Evolutionary conservation across 2,888 invertebrate genomes (phyloP).

Genomic region (Crepidodera aurea): DNA sequence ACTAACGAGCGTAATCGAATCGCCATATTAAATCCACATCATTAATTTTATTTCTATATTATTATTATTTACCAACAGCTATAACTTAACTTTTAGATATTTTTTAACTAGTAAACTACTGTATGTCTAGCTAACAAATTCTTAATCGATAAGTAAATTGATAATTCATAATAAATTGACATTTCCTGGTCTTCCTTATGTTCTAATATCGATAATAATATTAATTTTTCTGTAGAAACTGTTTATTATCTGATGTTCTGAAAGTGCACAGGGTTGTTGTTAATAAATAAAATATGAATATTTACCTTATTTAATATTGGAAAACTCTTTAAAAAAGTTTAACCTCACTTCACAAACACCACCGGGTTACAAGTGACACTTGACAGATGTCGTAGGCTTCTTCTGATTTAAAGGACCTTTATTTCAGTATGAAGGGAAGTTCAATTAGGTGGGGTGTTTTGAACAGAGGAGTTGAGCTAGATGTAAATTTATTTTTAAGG

Average conservation of each 20-base stretch:
- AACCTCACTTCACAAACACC: constrained; percentile 19
- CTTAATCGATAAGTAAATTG: too few relatives aligned
- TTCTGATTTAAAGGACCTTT: too few relatives aligned
- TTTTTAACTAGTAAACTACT: too few relatives aligned
- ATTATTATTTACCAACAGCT: not conserved
- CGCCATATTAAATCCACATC: not conserved
- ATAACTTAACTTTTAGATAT: too few relatives aligned
- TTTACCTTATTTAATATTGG: not conserved
- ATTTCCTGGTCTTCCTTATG: not conserved
- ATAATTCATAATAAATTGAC: too few relatives aligned
- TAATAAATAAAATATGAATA: constrained; percentile 3
- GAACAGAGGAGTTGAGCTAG: too few relatives aligned
- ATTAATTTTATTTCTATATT: not conserved
- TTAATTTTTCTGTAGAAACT: too few relatives aligned
- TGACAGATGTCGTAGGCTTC: constrained; percentile 2
- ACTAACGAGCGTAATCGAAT: not conserved
- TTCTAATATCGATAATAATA: too few relatives aligned
- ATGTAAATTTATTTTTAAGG: too few relatives aligned
- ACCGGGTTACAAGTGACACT: constrained; percentile 20
- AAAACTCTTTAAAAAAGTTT: not conserved
- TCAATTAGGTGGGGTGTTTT: too few relatives aligned
- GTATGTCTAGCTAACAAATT: too few relatives aligned
- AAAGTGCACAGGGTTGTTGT: not conserved
- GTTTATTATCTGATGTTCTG: not conserved
- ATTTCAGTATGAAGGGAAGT: too few relatives aligned